Evolutionary conservation across 2,888 invertebrate species (phyloP), one percentile per base, ranked within the genome.

Genomic region (Tenthredo mesomela): DNA sequence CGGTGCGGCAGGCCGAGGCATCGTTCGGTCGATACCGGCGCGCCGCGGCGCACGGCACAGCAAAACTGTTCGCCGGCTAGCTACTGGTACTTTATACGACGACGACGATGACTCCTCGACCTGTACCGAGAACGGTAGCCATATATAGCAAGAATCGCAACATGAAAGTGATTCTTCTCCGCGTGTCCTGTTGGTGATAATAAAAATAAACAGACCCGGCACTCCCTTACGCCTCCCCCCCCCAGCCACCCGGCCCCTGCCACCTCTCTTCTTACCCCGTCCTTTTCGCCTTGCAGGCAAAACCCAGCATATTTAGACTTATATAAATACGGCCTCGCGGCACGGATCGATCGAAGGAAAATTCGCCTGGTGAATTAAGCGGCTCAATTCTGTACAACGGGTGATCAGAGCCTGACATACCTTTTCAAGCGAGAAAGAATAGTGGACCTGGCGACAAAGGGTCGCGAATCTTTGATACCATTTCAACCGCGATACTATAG

Each of bases 11-110:
- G 61, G 40, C 61, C 61, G 61, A 80, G 67, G 65, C 50, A 65
- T 43, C 43, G 47, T 47, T 47, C 67, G 82, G 82, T 82, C 82
- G 70, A 82, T 82, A 82, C 47, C 50, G 67, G 47, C 47, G 67
- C 70, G 80, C 61, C 80, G 80, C 80, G 21, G 37, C 58, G 80
- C 40, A 80, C 61, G 61, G 58, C 33, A 40, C 77, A 54, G 33
- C 29, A 40, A 61, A 80, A 37, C 40, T 29, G 40, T 2, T 40
- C 7, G 80, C 58, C 58, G 21, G 37, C 40, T 77, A 54, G 21
- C 29, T n/a, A 10, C 50, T 54, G 77, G 33, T 77, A 73, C 40
- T 15, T 37, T 37, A 37, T 73, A 61, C 61, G 80, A 80, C 80
- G 33, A 65, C 21, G 9, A 54, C 77, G 77, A 77, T 33, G 40